Evolutionary conservation across 2,888 invertebrate genomes (phyloP).

Genomic region (Aphodius sticticus): DNA sequence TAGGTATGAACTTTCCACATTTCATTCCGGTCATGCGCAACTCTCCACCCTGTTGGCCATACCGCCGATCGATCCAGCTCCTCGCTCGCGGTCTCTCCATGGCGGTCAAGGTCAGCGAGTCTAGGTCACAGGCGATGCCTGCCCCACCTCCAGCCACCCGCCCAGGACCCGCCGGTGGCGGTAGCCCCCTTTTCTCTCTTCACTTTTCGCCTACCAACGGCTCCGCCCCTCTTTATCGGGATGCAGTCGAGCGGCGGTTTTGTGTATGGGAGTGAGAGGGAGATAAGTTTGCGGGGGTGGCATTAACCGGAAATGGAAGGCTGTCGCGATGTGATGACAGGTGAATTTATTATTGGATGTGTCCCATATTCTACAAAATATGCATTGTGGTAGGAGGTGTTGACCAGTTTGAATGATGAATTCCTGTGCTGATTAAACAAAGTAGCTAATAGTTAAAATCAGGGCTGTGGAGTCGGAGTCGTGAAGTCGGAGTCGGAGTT

Average conservation of each 20-base stretch:
- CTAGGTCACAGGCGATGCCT: constrained; percentile 49
- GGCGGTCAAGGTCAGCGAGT: constrained; percentile 56
- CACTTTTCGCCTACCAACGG: constrained; percentile 6
- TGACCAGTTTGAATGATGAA: too few relatives aligned
- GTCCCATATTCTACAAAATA: too few relatives aligned
- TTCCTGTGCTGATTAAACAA: too few relatives aligned
- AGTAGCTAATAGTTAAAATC: too few relatives aligned
- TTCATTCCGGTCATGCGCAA: constrained; percentile 31
- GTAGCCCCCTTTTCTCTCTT: constrained; percentile 21
- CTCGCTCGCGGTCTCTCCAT: constrained; percentile 48
- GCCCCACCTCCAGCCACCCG: constrained; percentile 33
- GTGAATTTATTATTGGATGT: too few relatives aligned
- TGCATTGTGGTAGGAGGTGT: too few relatives aligned
- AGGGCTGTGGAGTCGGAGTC: too few relatives aligned
- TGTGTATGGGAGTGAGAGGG: background rate
- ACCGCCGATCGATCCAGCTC: constrained; percentile 46
- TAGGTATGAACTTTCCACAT: constrained; percentile 26
- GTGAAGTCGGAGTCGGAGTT: too few relatives aligned
- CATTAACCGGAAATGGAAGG: constrained; percentile 11
- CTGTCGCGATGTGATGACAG: too few relatives aligned
- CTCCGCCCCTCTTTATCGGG: constrained; percentile 6
- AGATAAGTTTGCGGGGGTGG: background rate
- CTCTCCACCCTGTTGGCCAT: constrained; percentile 17
- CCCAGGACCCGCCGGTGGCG: constrained; percentile 27
- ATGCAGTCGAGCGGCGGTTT: background rate